Evolutionary conservation across 2,113 vertebrate genomes (phyloP).

Genomic region (Saccopteryx leptura): DNA sequence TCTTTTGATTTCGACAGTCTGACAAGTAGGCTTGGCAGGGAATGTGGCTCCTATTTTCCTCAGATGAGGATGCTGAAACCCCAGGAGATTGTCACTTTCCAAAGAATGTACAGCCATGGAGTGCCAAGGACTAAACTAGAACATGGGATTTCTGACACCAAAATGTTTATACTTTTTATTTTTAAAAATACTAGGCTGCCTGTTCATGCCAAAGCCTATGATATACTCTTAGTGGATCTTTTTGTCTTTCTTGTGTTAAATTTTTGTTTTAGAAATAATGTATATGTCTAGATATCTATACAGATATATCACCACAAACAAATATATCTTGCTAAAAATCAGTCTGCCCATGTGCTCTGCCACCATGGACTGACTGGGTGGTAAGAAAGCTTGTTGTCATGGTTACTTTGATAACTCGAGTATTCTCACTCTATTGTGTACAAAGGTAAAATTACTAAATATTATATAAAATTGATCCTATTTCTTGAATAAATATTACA

Average conservation of each 20-base stretch:
- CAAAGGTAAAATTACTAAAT: slow-evolving; percentile 67
- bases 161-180: not conserved
- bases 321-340: slow-evolving; percentile 67
- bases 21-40: not conserved
- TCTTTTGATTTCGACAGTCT: not conserved
- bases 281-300: not conserved
- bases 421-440: slow-evolving; percentile 26
- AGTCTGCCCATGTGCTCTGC: slow-evolving; percentile 17
- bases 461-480: slow-evolving; percentile 65
- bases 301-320: not conserved
- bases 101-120: not conserved
- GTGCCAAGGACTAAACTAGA: not conserved
- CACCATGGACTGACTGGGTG: not conserved
- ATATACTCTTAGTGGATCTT: not conserved
- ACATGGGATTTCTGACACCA: not conserved
- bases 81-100: not conserved
- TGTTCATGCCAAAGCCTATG: not conserved
- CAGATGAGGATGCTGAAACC: not conserved
- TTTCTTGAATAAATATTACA: slow-evolving; percentile 72
- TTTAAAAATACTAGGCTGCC: not conserved
- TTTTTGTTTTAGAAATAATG: slow-evolving; percentile 10
- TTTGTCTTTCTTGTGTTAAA: not conserved
- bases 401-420: slow-evolving; percentile 76
- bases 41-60: not conserved
- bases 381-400: slow-evolving; percentile 77